These are phyloP conservation scores for Nesoenas mayeri DNA, from an alignment of 2,113 vertebrate species.

Conservation along the genomic window DNA sequence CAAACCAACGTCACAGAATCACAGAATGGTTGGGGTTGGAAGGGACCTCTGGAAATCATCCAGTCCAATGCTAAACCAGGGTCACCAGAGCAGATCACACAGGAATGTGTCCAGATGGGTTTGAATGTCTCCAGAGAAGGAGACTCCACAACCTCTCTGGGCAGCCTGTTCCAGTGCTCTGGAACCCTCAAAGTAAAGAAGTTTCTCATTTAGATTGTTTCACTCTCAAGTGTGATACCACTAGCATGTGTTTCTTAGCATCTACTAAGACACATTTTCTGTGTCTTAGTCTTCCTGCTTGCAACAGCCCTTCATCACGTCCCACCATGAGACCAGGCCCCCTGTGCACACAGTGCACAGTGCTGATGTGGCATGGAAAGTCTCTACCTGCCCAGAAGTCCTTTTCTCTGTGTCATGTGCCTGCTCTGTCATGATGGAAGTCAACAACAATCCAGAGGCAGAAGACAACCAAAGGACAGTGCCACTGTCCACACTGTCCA, in stretches of 20 bases:
- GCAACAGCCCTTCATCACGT: background rate
- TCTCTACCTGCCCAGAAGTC: background rate
- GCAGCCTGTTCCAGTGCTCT: no score
- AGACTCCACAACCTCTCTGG: no score
- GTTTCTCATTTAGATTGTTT: no score
- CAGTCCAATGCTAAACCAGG: no score
- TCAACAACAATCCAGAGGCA: background rate
- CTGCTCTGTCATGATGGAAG: background rate
- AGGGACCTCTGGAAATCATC: no score
- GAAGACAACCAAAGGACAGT: background rate
- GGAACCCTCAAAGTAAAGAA: no score
- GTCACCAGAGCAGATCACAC: no score
- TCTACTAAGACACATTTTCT: background rate
- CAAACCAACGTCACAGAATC: background rate
- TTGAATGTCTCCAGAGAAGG: no score
- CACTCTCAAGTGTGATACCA: background rate
- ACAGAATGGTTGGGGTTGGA: no score
- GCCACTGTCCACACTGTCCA: background rate
- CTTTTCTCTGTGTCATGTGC: background rate
- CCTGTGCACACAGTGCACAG: fast-evolving
- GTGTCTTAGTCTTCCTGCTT: background rate
- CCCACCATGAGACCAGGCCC: background rate
- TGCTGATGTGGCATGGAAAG: fast-evolving
- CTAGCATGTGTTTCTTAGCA: background rate
- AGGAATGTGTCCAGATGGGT: no score